These are phyloP conservation scores for Druon quercuslanigerum DNA, from an alignment of 1,140 invertebrate genomes.

Conservation along the genomic window DNA sequence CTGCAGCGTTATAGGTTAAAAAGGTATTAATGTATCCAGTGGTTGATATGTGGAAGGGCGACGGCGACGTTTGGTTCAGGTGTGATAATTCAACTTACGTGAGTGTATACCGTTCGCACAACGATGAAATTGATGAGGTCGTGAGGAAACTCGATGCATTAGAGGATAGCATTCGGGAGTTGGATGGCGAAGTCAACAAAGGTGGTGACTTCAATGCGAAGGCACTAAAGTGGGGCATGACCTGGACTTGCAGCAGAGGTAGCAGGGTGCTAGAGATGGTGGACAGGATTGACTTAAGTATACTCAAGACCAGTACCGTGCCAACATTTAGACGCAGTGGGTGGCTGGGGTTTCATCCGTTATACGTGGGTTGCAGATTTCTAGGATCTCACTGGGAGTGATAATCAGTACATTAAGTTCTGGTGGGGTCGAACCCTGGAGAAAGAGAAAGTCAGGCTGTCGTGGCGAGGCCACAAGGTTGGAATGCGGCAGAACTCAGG, in stretches of 20 bases:
- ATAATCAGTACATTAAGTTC: background rate
- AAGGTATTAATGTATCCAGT: no score
- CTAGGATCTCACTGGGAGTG: background rate
- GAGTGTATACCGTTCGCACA: background rate
- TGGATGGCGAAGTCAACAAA: background rate
- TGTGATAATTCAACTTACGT: background rate
- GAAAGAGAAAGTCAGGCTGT: no score
- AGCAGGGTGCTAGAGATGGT: no score
- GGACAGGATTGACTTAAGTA: background rate
- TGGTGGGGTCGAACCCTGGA: no score
- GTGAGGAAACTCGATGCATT: background rate
- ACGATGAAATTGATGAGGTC: background rate
- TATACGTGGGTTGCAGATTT: background rate
- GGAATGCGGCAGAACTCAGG: no score
- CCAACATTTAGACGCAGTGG: background rate
- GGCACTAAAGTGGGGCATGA: no score
- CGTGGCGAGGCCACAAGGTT: no score
- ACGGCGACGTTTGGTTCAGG: no score
- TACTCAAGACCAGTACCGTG: background rate
- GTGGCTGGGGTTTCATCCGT: background rate
- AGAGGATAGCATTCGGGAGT: background rate
- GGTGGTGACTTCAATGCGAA: background rate
- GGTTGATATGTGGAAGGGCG: no score
- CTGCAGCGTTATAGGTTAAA: background rate
- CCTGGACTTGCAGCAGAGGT: no score